phyloP scores from a whole-genome alignment of 2,797 vertebrate species.

The Enteromius radiatus region DNA sequence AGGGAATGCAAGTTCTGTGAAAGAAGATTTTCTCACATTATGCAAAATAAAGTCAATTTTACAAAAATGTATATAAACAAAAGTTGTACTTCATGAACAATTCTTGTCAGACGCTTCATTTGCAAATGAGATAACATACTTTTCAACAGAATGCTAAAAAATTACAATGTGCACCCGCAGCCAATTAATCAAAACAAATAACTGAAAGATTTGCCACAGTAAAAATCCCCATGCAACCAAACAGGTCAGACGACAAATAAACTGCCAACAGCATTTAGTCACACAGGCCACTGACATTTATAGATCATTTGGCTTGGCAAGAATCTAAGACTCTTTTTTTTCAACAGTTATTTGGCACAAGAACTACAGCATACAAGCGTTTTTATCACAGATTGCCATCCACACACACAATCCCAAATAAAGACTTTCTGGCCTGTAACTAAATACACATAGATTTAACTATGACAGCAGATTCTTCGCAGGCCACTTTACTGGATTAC shows the following conservation, averaged over 20 bases:
- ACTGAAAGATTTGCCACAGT: neutral
- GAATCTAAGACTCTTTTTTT: neutral
- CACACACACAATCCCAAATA: neutral
- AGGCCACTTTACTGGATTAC: constrained; percentile 34
- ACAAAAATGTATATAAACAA: neutral
- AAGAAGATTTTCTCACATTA: neutral
- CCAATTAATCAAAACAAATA: neutral
- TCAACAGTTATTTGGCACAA: constrained; percentile 25
- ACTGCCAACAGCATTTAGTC: neutral
- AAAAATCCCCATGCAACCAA: constrained; percentile 1
- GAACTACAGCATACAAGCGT: neutral
- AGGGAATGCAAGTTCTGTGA: neutral
- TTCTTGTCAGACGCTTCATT: neutral
- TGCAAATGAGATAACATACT: neutral
- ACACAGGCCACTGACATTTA: constrained; percentile 25
- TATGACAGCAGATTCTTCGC: constrained; percentile 41
- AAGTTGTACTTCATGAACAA: neutral
- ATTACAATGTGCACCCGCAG: neutral
- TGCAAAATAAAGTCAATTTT: neutral
- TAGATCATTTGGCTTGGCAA: constrained; percentile 24
- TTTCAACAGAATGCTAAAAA: neutral
- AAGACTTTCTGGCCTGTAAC: constrained; percentile 34
- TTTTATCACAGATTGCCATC: constrained; percentile 9
- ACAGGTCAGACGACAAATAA: neutral
- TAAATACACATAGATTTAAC: constrained; percentile 40